phyloP scores from a whole-genome alignment of 2,888 invertebrate species.

The Noctua janthina region DNA sequence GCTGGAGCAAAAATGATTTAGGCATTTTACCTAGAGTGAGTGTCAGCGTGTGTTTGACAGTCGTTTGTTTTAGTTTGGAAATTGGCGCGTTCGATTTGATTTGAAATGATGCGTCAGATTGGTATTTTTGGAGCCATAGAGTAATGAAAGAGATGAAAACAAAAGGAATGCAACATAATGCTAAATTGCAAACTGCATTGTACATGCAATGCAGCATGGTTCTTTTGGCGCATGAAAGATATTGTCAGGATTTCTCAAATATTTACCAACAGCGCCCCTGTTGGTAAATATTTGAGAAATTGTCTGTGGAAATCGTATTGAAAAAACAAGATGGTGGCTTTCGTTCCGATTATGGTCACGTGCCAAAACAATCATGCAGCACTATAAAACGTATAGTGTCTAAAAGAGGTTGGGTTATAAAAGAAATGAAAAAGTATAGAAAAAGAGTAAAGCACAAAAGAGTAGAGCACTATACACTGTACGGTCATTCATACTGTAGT shows the following conservation, averaged over 20 bases:
- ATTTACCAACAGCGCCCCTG: too few relatives aligned
- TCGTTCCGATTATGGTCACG: neutral
- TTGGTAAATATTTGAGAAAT: neutral
- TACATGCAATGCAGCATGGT: neutral
- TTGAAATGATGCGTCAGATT: neutral
- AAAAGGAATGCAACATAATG: neutral
- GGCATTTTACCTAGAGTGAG: constrained; percentile 24
- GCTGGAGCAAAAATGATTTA: constrained; percentile 33
- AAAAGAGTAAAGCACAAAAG: neutral
- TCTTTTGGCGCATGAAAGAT: neutral
- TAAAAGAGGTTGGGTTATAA: neutral
- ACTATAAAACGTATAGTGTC: neutral
- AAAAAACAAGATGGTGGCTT: neutral
- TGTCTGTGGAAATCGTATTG: neutral
- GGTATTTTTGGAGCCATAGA: neutral
- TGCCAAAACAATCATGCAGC: neutral
- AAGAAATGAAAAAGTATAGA: neutral
- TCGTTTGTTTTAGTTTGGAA: constrained; percentile 15
- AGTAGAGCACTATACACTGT: neutral
- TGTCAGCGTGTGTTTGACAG: neutral
- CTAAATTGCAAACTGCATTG: neutral
- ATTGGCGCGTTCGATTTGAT: neutral
- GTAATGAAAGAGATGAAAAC: constrained; percentile 5
- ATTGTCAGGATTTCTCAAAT: neutral
- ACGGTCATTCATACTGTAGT: neutral